Evolutionary conservation across 1,140 invertebrate genomes (phyloP).

Genomic region (Trichonephila clavata): DNA sequence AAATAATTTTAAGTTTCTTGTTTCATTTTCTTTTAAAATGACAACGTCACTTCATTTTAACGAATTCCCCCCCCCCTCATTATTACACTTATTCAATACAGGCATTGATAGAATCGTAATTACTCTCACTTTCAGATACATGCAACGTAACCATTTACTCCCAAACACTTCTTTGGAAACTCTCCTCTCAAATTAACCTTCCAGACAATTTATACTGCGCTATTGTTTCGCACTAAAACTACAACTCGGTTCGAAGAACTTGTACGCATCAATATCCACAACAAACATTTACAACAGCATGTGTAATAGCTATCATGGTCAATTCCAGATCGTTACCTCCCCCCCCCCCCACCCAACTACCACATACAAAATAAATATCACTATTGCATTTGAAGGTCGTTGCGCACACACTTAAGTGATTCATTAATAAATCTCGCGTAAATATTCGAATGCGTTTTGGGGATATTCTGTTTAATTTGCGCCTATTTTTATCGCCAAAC

Average conservation of each 20-base stretch:
- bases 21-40: too few relatives aligned
- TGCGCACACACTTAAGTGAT: not conserved
- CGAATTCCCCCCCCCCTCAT: not conserved
- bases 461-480: too few relatives aligned
- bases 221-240: not conserved
- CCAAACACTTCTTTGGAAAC: not conserved
- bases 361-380: not conserved
- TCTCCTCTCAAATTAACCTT: not conserved
- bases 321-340: not conserved
- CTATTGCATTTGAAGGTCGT: not conserved
- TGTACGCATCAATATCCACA: not conserved
- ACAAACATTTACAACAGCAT: not conserved
- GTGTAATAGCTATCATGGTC: not conserved
- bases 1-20: too few relatives aligned
- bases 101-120: not conserved
- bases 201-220: not conserved
- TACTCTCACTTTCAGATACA: not conserved
- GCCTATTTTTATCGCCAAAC: too few relatives aligned
- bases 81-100: not conserved
- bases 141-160: not conserved
- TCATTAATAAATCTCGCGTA: not conserved
- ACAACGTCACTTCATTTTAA: too few relatives aligned
- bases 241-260: constrained; percentile 4
- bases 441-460: not conserved
- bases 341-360: not conserved